Conservation (phyloP, 2,113 vertebrate genomes). For the Sphyrna mokarran region DNA sequence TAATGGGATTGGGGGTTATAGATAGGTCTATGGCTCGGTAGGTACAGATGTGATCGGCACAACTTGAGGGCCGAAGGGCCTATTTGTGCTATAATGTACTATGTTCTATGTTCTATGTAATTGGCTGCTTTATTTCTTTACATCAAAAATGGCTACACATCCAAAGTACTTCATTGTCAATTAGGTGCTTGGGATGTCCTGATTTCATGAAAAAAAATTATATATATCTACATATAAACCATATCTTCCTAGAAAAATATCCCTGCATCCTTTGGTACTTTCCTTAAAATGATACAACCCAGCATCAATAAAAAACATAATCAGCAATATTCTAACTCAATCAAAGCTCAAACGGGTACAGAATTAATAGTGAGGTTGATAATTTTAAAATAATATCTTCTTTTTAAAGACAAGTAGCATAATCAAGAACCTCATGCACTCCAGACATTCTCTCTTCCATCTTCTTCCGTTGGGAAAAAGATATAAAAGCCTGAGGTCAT, state of each 20-base stretch:
- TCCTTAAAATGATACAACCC: neutral
- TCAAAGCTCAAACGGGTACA: neutral
- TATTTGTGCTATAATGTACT: too few relatives aligned
- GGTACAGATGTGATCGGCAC: too few relatives aligned
- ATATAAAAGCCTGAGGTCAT: too few relatives aligned
- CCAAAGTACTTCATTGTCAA: neutral
- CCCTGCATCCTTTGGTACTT: neutral
- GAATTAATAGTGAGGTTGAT: neutral
- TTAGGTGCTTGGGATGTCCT: neutral
- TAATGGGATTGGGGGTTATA: too few relatives aligned
- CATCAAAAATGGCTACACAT: neutral
- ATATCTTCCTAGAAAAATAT: neutral
- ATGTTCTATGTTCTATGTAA: too few relatives aligned
- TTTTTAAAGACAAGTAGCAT: neutral
- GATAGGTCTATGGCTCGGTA: too few relatives aligned
- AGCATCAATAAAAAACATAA: neutral
- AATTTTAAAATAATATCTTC: neutral
- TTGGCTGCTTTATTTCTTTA: neutral
- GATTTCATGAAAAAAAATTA: neutral
- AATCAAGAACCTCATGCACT: too few relatives aligned
- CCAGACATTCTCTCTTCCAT: too few relatives aligned
- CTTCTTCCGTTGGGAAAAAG: too few relatives aligned
- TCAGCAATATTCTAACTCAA: neutral
- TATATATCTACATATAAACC: neutral
- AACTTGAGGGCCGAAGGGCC: too few relatives aligned